Conservation (phyloP, 2,888 invertebrate species). For the Nebria brevicollis region DNA sequence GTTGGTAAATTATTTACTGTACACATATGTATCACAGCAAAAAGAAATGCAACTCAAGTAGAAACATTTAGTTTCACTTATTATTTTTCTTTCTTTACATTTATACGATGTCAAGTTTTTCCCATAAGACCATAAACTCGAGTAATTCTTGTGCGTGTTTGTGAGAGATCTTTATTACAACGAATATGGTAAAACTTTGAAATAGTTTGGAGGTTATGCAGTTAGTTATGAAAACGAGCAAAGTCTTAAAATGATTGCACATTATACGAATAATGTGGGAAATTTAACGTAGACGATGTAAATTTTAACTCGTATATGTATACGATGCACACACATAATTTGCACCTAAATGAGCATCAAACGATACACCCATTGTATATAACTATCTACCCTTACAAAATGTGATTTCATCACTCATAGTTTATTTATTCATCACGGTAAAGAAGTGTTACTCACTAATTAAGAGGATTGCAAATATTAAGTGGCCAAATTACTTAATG, state of each 20-base stretch:
- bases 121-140: not conserved
- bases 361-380: not conserved
- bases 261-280: constrained; percentile 44
- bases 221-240: constrained; percentile 46
- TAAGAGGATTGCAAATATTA: not conserved
- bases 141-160: constrained; percentile 34
- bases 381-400: not conserved
- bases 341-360: not conserved
- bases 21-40: too few species aligned
- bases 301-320: constrained; percentile 41
- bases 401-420: not conserved
- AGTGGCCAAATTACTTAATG: not conserved
- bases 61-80: not conserved
- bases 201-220: constrained; percentile 44
- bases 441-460: not conserved
- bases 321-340: not conserved
- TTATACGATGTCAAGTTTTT: not conserved
- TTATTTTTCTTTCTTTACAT: not conserved
- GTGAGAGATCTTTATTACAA: constrained; percentile 30
- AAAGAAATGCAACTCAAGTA: not conserved
- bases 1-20: too few species aligned
- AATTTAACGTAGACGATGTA: constrained; percentile 43
- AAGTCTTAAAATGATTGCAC: constrained; percentile 46
- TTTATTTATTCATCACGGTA: not conserved
- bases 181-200: constrained; percentile 44